Conservation (phyloP, 2,113 vertebrate species). For the Muscicapa adusta region DNA sequence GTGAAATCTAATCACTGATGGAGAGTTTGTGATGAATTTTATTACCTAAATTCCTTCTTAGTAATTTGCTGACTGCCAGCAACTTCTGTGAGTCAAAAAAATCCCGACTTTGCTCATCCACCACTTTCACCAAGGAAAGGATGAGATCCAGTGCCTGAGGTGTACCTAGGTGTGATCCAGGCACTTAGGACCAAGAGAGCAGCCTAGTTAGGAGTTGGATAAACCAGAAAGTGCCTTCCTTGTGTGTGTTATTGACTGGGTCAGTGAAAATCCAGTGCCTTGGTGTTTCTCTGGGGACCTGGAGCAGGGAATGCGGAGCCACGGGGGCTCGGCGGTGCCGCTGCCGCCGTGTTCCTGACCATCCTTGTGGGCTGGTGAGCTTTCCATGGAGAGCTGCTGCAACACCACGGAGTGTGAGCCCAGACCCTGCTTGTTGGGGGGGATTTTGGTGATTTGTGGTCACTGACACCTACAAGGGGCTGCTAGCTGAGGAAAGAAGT, state of each 20-base stretch:
- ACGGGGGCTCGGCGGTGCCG: rapidly evolving
- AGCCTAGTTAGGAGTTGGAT: rapidly evolving
- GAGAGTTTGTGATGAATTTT: background rate
- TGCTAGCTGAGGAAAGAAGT: rapidly evolving
- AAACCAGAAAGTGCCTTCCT: rapidly evolving
- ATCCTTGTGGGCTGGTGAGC: rapidly evolving
- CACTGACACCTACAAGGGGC: background rate
- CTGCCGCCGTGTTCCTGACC: rapidly evolving
- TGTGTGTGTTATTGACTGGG: rapidly evolving
- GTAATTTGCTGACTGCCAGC: background rate
- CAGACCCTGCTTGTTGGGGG: background rate
- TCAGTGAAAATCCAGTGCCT: background rate
- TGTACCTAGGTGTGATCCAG: background rate
- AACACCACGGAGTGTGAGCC: background rate
- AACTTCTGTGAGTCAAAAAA: background rate
- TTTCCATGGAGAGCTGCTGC: background rate
- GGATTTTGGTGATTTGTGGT: background rate
- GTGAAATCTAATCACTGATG: background rate
- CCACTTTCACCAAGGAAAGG: background rate
- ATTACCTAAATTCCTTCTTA: background rate
- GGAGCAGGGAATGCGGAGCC: rapidly evolving
- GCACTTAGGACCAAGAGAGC: rapidly evolving
- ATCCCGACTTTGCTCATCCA: background rate
- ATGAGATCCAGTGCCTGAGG: rapidly evolving
- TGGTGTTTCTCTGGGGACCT: background rate